Base-by-base conservation (phyloP, 2,113 vertebrate species). In the Xenotilapia flavipinnis region DNA sequence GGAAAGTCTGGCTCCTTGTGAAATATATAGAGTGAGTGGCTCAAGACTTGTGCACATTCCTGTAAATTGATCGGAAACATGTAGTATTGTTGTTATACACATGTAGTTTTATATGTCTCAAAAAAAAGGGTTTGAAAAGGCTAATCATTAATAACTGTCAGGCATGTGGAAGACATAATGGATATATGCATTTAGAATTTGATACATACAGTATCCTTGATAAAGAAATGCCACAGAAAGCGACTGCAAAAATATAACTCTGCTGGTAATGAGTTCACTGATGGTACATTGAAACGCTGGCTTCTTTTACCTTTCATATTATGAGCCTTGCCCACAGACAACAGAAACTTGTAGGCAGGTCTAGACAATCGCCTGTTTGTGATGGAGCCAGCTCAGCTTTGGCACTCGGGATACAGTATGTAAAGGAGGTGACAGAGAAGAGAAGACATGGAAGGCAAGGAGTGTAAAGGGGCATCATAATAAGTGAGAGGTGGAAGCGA, bases 401-500 rank as follows among this genome's bases (percentile, higher is more conserved):
- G 8, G 42, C 47, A 19, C 26, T 9, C 10, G 7, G 13, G 28
- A 65, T 26, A 51, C 40, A 54, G 79, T 79, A 90, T 83, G 80
- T 87, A 88, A 90, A 89, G 79, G 65, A 75, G 87, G 86, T 83
- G 87, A 79, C 17, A 84, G 70, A 90, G 62, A 40, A 81, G 85
- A 58, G 49, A 23, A 83, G 53, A 83, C 89, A 88, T 33, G 81
- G 84, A 89, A 90, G 55, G 80, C 28, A 4, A 21, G 10, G 42
- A 79, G 81, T 85, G 86, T 89, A 82, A 80, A 89, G 85, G 85
- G 86, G 70, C 81, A 85, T 92, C 82, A 88, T 90, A 93, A 89
- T 91, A 94, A 94, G 91, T 92, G 89, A 88, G 88, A 93, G 82
- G 56, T 82, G 77, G 88, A 86, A 79, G 86, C 19, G 26, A 81